These are phyloP conservation scores for Hycleus phaleratus DNA, from an alignment of 1,140 invertebrate species.

Conservation along the genomic window DNA sequence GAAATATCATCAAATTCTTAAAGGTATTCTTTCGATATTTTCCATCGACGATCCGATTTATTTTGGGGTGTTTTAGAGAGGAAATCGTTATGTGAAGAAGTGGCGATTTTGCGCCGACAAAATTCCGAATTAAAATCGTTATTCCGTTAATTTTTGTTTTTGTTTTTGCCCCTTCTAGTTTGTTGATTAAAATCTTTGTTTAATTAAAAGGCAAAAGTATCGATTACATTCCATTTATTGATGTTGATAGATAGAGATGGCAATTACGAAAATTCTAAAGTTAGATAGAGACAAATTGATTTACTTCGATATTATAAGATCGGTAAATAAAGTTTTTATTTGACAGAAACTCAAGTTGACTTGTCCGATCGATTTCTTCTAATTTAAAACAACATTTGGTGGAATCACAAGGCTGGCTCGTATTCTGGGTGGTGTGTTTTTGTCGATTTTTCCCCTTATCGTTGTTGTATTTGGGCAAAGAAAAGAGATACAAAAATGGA, in stretches of 20 bases:
- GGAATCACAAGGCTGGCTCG: constrained; percentile 1
- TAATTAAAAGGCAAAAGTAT: no score
- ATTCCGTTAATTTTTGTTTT: no score
- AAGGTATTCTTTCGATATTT: constrained; percentile 21
- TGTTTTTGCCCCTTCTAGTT: no score
- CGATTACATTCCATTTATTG: no score
- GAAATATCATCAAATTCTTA: constrained; percentile 45
- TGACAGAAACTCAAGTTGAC: constrained; percentile 12
- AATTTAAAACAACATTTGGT: background rate
- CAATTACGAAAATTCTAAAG: no score
- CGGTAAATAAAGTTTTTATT: constrained; percentile 12
- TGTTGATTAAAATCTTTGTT: no score
- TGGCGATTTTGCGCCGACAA: constrained; percentile 27
- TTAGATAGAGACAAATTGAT: no score
- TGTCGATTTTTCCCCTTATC: background rate
- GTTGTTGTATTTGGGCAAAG: no score
- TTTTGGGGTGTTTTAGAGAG: constrained; percentile 23
- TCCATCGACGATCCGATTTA: background rate
- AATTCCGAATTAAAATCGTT: constrained; percentile 27
- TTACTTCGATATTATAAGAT: background rate
- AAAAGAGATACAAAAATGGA: no score
- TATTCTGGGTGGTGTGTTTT: constrained; percentile 7
- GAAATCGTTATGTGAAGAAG: constrained; percentile 30
- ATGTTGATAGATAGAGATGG: no score
- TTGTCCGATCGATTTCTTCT: constrained; percentile 8